A percentile compares a stretch with the other conserved stretches of the same genome.
Conservation (phyloP, 1,140 invertebrate genomes). For the Heliconius himera region DNA sequence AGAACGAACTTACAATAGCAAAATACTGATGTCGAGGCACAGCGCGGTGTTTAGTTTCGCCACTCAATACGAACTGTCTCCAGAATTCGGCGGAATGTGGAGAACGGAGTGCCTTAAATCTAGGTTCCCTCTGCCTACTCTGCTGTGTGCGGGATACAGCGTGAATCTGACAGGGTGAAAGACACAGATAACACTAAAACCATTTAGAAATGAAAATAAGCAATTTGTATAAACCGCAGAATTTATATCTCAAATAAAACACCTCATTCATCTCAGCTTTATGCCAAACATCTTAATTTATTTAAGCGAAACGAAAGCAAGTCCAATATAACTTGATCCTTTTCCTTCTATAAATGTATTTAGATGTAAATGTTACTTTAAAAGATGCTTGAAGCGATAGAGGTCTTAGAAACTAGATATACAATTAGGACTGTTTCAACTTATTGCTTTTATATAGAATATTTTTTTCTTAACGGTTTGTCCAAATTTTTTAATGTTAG, state of each 20-base stretch:
- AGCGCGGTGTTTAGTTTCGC: no score
- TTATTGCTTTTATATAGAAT: neutral
- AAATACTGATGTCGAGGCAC: no score
- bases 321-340: constrained; percentile 40
- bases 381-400: constrained; percentile 26
- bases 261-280: constrained; percentile 43
- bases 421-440: neutral
- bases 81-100: no score
- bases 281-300: constrained; percentile 53
- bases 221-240: constrained; percentile 31
- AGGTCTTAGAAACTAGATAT: constrained; percentile 30
- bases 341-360: constrained; percentile 33
- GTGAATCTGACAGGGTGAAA: neutral
- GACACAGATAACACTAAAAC: neutral
- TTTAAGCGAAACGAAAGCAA: constrained; percentile 43
- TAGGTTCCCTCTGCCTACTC: no score
- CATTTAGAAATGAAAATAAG: neutral
- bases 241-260: constrained; percentile 48
- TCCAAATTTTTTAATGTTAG: no score
- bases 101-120: no score
- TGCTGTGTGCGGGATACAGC: no score
- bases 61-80: no score
- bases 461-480: neutral
- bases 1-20: no score
- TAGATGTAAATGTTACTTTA: constrained; percentile 37